These are phyloP conservation scores for Eospalax fontanierii DNA, from an alignment of 2,797 vertebrate genomes.

Conservation along the genomic window DNA sequence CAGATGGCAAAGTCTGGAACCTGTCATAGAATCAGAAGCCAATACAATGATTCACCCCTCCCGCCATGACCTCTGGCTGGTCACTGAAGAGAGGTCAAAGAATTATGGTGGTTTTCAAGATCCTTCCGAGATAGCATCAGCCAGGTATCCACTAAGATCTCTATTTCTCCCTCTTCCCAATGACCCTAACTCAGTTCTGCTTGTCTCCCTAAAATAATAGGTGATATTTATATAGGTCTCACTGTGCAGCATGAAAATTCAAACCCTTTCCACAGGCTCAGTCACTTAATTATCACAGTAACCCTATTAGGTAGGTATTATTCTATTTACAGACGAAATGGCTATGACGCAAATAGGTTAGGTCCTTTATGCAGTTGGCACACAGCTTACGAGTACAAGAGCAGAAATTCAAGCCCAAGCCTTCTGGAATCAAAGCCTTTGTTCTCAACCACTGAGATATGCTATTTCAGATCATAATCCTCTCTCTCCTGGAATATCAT, in stretches of 20 bases:
- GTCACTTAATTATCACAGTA: slow-evolving; percentile 11
- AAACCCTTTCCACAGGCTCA: neutral
- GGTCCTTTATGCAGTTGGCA: neutral
- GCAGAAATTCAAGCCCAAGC: neutral
- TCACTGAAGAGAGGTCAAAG: neutral
- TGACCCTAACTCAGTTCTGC: neutral
- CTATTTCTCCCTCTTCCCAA: neutral
- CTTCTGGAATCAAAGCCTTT: neutral
- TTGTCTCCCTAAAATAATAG: neutral
- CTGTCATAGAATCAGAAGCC: neutral
- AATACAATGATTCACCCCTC: neutral
- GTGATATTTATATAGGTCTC: neutral
- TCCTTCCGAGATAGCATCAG: neutral
- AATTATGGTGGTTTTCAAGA: neutral
- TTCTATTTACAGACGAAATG: slow-evolving; percentile 42
- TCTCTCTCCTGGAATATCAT: neutral
- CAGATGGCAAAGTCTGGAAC: neutral
- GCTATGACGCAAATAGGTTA: neutral
- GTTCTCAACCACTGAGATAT: neutral
- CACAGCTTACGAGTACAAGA: neutral
- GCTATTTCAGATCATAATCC: neutral
- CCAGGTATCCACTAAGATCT: neutral
- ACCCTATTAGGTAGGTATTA: neutral
- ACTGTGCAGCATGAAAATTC: neutral
- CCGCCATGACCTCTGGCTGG: neutral